phyloP scores from a whole-genome alignment of 2,797 vertebrate genomes.

The Naso thynnoides region DNA sequence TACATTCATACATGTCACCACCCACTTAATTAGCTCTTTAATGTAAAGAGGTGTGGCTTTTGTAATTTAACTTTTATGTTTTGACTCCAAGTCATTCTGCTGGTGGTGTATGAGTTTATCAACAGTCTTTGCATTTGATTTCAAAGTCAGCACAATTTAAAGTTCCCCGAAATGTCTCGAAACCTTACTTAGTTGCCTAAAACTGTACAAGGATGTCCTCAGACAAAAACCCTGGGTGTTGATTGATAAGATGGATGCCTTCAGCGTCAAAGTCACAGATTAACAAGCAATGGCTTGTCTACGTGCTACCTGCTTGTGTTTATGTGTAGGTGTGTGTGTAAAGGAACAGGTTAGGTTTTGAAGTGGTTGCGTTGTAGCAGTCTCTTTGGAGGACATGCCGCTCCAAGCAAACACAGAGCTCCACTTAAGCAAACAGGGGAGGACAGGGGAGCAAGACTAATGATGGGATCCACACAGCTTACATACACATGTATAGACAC shows the following conservation, averaged over 20 bases:
- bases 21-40: neutral
- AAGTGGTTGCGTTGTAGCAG: constrained; percentile 69
- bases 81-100: neutral
- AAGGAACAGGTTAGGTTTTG: constrained; percentile 65
- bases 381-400: constrained; percentile 73
- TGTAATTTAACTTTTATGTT: neutral
- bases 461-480: constrained; percentile 89
- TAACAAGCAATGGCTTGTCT: constrained; percentile 69
- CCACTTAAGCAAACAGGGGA: constrained; percentile 92
- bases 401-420: constrained; percentile 86
- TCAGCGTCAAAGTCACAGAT: constrained; percentile 57
- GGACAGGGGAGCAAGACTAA: constrained; percentile 93
- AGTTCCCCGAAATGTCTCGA: neutral
- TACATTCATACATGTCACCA: neutral
- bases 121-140: neutral
- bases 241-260: constrained; percentile 35
- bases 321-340: constrained; percentile 40
- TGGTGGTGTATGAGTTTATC: neutral
- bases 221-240: constrained; percentile 1
- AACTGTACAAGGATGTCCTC: neutral
- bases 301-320: constrained; percentile 42
- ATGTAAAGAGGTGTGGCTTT: neutral
- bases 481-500: constrained; percentile 64
- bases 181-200: neutral
- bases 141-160: neutral